These are phyloP conservation scores for Chromobotia macracanthus DNA, from an alignment of 2,797 vertebrate genomes.

Conservation along the genomic window DNA sequence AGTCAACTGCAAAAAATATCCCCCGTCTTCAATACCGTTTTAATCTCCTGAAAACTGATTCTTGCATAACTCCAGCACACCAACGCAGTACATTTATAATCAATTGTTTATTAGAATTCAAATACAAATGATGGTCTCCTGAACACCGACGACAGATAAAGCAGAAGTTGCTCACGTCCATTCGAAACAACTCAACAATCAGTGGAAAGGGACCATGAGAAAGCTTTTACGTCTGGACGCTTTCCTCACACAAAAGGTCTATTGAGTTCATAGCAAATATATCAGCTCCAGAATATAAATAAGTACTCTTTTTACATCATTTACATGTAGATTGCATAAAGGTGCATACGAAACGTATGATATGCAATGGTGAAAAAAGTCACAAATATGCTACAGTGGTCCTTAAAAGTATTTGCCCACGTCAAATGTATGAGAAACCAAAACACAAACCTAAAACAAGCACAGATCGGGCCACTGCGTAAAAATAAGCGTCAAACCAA, in stretches of 20 bases:
- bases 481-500: neutral
- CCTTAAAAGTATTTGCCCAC: slow-evolving; percentile 3
- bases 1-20: slow-evolving; percentile 22
- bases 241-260: slow-evolving; percentile 57
- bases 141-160: slow-evolving; percentile 60
- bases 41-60: slow-evolving; percentile 10
- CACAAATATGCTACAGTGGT: slow-evolving; percentile 30
- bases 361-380: slow-evolving; percentile 15
- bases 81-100: slow-evolving; percentile 53
- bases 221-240: slow-evolving; percentile 53
- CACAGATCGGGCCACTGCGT: slow-evolving; percentile 12
- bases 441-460: neutral
- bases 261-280: slow-evolving; percentile 64
- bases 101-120: slow-evolving; percentile 75
- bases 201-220: slow-evolving; percentile 54
- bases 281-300: slow-evolving; percentile 57
- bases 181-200: slow-evolving; percentile 53
- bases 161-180: slow-evolving; percentile 39
- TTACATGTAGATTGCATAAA: slow-evolving; percentile 62
- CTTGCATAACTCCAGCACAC: slow-evolving; percentile 31
- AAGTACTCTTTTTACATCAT: slow-evolving; percentile 63
- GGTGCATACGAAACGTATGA: slow-evolving; percentile 33
- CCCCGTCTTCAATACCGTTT: slow-evolving; percentile 5
- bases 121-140: slow-evolving; percentile 74
- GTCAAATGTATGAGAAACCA: neutral